Evolutionary conservation across 2,888 invertebrate genomes (phyloP), one percentile per base, ranked within the genome.

Genomic region (Diaperis boleti): DNA sequence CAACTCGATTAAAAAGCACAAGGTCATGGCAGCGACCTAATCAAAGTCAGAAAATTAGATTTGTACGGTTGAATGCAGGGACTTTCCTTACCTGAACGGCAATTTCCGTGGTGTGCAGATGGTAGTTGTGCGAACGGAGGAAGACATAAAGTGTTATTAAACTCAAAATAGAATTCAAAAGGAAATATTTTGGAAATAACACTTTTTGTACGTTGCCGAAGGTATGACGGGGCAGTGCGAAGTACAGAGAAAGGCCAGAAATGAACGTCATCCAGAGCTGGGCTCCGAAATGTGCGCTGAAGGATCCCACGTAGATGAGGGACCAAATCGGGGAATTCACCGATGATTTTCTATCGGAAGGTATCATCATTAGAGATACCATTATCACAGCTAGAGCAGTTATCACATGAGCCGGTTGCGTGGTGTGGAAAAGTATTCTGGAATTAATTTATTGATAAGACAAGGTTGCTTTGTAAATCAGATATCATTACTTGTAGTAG

Each of bases 181-280:
- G 86, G 82, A 94, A 95, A 82, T 94, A 95, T 74, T 90, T 89
- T 1, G 95, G 95, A 80, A 95, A 95, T 60, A 95, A 83, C 33
- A 92, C 88, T 65, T 92, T 89, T 80, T 96, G 95, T 10, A 95
- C 92, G 71, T 90, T 89, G 0, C 94, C 95, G 81, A 96, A 95
- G 68, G 89, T 90, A 74, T 94, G 94, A 11, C 95, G 87, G 0
- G 95, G 94, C 68, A 95, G 83, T 4, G 89, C 88, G 83, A 95
- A 94, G 82, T 92, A 95, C 55, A 95, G 84, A 57, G 94, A 89
- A 52, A 95, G 82, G 68, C 95, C 95, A 76, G 95, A 95, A 26
- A 95, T 87, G 76, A 95, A 92, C 7, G 95, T 94, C 92, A 95
- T 95, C 95, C 95, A 95, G 69, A 95, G 87, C 83, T 95, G 95